Base-by-base conservation (phyloP, 2,113 vertebrate species). In the Epinephelus lanceolatus region DNA sequence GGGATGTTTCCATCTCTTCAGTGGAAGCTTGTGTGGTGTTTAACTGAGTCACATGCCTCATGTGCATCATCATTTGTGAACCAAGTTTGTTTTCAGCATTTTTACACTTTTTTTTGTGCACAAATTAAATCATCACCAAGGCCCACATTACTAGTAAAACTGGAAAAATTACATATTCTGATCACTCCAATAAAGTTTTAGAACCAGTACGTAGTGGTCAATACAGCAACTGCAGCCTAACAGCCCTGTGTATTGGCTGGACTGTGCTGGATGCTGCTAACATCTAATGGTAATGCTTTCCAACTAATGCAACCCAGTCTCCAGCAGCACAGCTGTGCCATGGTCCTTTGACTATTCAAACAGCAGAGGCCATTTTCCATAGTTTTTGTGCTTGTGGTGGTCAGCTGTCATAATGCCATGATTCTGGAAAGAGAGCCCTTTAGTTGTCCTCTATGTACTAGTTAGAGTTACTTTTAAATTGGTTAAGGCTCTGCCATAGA, bases 351-450 rank as follows among this genome's bases (percentile, higher is more conserved):
- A 53, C 49, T 25, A 1, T 27, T 47, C 14, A 40, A 76, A 63
- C 21, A 37, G 4, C 18, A 51, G 5, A 8, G 15, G 27, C 14
- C 8, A 25, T 42, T 25, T 56, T 5, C 15, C 53, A 49, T n/a
- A 12, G 8, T 59, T 12, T 23, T 15, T 52, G 42, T 60, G 13
- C 47, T 61, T 40, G 21, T 69, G 60, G 55, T 4, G 21, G 18
- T 7, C 21, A 27, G 51, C 70, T 45, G 40, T 42, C 42, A 10
- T 45, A 8, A 45, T 52, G 37, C 37, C 33, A 14, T 19, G 52
- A 49, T 47, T 65, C 40, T 8, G 59, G 5, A 74, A 53, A 33
- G 45, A 21, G 23, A 76, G 80, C 51, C 59, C 57, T 63, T 10
- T 4, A 37, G 33, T 6, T 49, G 49, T 56, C 47, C 49, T 47